A percentile compares a stretch with the other conserved stretches of the same genome.
Evolutionary conservation across 2,113 vertebrate species (phyloP).

Genomic region (Microcebus griseorufus): DNA sequence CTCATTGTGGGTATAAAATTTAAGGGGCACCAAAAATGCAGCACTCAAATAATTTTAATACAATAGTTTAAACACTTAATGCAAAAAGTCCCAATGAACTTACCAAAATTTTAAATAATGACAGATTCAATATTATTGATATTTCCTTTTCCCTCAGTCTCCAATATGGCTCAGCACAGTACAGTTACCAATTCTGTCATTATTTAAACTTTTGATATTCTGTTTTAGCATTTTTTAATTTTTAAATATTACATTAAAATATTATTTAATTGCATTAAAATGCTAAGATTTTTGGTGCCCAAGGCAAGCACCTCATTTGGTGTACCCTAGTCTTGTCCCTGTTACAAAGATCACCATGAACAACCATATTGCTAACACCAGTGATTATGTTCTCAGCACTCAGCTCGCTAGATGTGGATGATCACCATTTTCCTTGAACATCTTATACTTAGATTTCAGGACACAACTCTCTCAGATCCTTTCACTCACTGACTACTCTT

Average conservation of each 20-base stretch:
- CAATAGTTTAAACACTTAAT: not conserved
- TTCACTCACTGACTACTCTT: not conserved
- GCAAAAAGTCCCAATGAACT: not conserved
- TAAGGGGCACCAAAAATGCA: not conserved
- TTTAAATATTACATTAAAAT: not conserved
- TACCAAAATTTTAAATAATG: not conserved
- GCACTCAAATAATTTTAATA: not conserved
- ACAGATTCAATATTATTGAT: not conserved
- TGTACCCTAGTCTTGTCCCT: not conserved
- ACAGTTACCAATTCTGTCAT: not conserved
- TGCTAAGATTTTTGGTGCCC: not conserved
- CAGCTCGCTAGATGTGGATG: not conserved
- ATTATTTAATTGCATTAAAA: not conserved
- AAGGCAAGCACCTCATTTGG: not conserved
- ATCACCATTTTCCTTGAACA: not conserved
- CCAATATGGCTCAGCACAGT: not conserved
- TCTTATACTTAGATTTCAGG: not conserved
- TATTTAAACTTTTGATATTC: not conserved
- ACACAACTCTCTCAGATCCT: not conserved
- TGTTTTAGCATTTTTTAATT: not conserved
- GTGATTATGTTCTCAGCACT: not conserved
- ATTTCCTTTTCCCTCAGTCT: not conserved
- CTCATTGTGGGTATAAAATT: too few relatives aligned
- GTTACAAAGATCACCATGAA: not conserved
- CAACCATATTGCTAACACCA: not conserved